Evolutionary conservation across 1,140 invertebrate species (phyloP).

Genomic region (Maconellicoccus hirsutus): DNA sequence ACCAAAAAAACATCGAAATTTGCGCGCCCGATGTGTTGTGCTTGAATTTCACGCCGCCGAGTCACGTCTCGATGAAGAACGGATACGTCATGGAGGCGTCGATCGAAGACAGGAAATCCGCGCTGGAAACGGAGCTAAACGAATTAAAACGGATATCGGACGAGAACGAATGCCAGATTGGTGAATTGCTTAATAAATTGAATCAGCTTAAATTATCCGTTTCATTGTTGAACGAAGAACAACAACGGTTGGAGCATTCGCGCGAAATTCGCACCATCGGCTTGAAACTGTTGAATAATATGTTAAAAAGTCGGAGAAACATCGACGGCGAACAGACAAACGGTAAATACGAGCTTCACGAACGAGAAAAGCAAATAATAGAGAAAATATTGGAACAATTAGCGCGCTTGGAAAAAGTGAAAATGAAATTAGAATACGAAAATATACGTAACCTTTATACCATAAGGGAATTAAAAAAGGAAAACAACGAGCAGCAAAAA

Average conservation of each 20-base stretch:
- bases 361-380: not conserved
- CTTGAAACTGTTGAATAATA: not conserved
- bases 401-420: slow-evolving; percentile 7
- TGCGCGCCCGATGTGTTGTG: not conserved
- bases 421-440: slow-evolving; percentile 10
- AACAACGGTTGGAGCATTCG: not conserved
- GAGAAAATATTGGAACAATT: slow-evolving; percentile 4
- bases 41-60: not conserved
- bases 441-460: slow-evolving; percentile 16
- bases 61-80: not conserved
- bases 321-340: not conserved
- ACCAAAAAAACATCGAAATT: not conserved
- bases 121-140: not conserved
- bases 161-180: not conserved
- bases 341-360: not conserved
- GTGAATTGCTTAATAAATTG: not conserved
- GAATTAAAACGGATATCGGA: not conserved
- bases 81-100: not conserved
- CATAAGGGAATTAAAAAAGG: not conserved
- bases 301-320: not conserved
- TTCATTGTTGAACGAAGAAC: slow-evolving; percentile 6
- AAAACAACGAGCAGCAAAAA: not conserved
- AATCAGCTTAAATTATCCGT: not conserved
- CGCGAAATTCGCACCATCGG: not conserved
- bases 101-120: not conserved